Evolutionary conservation across 1,140 invertebrate species (phyloP).

Genomic region (Colletes gigas): DNA sequence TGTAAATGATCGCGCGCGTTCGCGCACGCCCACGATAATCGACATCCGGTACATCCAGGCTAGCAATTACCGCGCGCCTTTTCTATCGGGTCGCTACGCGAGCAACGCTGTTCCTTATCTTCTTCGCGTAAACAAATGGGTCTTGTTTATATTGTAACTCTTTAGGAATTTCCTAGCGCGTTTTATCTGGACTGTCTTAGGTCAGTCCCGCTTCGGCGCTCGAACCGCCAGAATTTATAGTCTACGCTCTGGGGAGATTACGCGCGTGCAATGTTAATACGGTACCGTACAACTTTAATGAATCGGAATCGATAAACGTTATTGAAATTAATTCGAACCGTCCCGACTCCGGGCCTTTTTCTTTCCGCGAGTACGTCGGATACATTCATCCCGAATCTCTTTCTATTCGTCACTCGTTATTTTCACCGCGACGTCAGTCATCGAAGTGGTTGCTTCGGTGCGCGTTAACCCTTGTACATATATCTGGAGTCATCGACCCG

Average conservation of each 20-base stretch:
- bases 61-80: constrained; percentile 25
- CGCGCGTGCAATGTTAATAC: background rate
- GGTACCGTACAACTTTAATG: background rate
- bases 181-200: background rate
- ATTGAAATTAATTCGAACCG: no score
- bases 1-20: constrained; percentile 29
- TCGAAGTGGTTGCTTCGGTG: no score
- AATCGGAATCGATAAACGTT: background rate
- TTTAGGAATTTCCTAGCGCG: background rate
- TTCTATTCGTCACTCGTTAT: no score
- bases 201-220: background rate
- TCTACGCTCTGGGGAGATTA: background rate
- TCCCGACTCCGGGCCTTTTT: no score
- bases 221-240: background rate
- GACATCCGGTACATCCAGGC: constrained; percentile 41
- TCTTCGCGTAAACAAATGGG: background rate
- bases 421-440: no score
- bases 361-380: no score
- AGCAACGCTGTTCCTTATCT: background rate
- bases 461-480: no score
- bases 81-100: background rate
- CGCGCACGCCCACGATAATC: constrained; percentile 39
- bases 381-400: no score
- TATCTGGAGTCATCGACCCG: no score
- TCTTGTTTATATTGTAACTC: background rate